These are phyloP conservation scores for Stylophora pistillata DNA, from an alignment of 64 coral and sea anemone genomes.

Conservation along the genomic window DNA sequence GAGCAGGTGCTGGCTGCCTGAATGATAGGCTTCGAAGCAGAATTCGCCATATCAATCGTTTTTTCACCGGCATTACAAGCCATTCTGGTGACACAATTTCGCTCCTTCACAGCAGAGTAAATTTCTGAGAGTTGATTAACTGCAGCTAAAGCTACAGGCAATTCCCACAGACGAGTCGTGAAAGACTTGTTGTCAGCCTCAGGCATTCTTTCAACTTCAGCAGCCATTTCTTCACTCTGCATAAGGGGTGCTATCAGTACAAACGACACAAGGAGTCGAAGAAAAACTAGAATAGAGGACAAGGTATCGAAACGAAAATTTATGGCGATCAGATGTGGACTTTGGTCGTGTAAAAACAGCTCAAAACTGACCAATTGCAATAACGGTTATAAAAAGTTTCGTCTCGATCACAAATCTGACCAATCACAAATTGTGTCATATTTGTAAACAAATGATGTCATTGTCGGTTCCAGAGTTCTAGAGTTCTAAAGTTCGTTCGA, in stretches of 20 bases:
- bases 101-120: conserved; percentile 75
- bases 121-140: conserved; percentile 82
- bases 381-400: background rate
- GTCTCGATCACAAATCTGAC: background rate
- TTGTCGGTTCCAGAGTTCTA: no score
- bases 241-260: no score
- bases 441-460: background rate
- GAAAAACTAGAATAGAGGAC: background rate
- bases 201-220: background rate
- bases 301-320: background rate
- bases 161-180: conserved; percentile 66
- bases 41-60: conserved; percentile 62
- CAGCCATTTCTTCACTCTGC: background rate
- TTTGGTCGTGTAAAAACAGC: background rate
- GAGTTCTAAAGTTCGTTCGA: background rate
- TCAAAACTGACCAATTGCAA: background rate
- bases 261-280: background rate
- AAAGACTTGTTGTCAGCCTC: conserved; percentile 76
- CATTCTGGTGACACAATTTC: conserved; percentile 74
- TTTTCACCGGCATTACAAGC: conserved; percentile 87
- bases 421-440: background rate
- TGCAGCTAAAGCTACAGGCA: conserved; percentile 86
- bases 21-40: conserved; percentile 72
- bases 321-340: background rate
- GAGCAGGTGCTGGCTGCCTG: conserved; percentile 61